Evolutionary conservation across 2,888 invertebrate species (phyloP).

Genomic region (Homarus gammarus): DNA sequence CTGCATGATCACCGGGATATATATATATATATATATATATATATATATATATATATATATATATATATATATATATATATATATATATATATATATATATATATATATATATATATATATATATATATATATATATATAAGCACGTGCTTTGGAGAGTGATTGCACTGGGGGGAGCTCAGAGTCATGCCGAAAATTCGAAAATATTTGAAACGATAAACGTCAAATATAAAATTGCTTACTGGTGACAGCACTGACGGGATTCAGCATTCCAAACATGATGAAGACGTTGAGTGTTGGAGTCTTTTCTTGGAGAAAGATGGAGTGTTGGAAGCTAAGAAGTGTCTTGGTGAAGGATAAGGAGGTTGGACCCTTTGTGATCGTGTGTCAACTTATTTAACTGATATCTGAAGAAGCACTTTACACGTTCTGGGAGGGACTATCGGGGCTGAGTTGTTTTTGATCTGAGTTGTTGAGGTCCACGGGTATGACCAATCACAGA

Average conservation of each 20-base stretch:
- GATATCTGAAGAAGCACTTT: neutral
- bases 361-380: slow-evolving; percentile 4
- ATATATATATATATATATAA: slow-evolving; percentile 9
- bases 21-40: slow-evolving; percentile 14
- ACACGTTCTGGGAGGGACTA: neutral
- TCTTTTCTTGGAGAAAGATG: slow-evolving; percentile 36
- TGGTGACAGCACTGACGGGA: slow-evolving; percentile 76
- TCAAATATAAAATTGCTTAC: slow-evolving; percentile 65
- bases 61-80: slow-evolving; percentile 32
- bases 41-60: slow-evolving; percentile 25
- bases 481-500: slow-evolving; percentile 22
- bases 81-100: slow-evolving; percentile 35
- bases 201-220: slow-evolving; percentile 15
- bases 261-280: slow-evolving; percentile 76
- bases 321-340: slow-evolving; percentile 24
- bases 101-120: slow-evolving; percentile 12
- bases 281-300: slow-evolving; percentile 39
- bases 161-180: slow-evolving; percentile 34
- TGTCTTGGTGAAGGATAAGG: slow-evolving; percentile 28
- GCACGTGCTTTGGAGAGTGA: slow-evolving; percentile 16
- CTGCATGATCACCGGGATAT: neutral
- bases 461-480: slow-evolving; percentile 28
- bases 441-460: neutral
- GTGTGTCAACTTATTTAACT: slow-evolving; percentile 2
- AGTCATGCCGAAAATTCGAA: slow-evolving; percentile 27